Evolutionary conservation across 1,140 invertebrate genomes (phyloP), one percentile per base, ranked within the genome.

Genomic region (Drosophila pandora): DNA sequence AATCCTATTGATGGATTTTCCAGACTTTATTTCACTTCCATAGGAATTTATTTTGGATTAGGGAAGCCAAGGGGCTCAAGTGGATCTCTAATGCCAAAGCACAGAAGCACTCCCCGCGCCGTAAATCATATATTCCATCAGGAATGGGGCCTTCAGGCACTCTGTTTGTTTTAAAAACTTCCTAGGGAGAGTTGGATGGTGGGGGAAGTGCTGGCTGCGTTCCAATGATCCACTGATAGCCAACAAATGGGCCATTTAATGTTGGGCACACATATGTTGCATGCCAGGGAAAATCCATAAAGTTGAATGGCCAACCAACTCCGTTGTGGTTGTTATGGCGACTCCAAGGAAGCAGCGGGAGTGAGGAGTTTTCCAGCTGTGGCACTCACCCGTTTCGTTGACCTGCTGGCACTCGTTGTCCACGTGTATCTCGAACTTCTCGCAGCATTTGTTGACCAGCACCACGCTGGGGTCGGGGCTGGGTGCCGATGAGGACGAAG

Each of bases 381-480:
- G 48, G 47, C 30, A 61, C 90, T 91, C 70, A 91, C 90, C 90
- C 48, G 94, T 94, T 58, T 94, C 91, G 64, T 94, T 92, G 4
- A 94, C 92, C 68, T 93, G 91, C 75, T 93, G 93, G 90, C 96
- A 96, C 59, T 92, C 90, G 37, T 92, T 92, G 69, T 95, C 95
- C n/a, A 96, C 89, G 76, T 95, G 93, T 28, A 96, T 89, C 90
- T 97, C 95, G 69, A 94, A 92, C 17, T 91, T 90, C 81, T 95
- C 95, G 92, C 96, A 97, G 90, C 96, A 97, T 93, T 97, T 97
- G 68, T 95, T 95, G 48, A 96, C 93, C 72, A 91, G 28, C 50
- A 87, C 78, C 25, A 79, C 6, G 34, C 52, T 34, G 41, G 79
- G 39, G 69, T 87, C 82, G n/a, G 39, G 13, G 12, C 23, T 30